These are phyloP conservation scores for Diachrysia chrysitis DNA, from an alignment of 2,888 invertebrate species.

Conservation along the genomic window DNA sequence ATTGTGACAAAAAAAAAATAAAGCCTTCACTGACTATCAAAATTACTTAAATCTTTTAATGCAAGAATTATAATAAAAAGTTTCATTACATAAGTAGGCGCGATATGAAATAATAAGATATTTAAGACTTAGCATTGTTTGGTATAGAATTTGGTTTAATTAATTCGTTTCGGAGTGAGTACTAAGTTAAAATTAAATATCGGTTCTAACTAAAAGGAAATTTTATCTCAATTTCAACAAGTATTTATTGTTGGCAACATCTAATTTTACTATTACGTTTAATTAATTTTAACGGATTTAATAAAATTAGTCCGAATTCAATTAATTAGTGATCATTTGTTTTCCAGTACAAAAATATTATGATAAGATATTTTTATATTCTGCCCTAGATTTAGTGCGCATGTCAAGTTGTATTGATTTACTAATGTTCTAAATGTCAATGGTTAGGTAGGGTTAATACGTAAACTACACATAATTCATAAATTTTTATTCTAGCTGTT, in stretches of 20 bases:
- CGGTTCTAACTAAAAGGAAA: background rate
- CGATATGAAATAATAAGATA: background rate
- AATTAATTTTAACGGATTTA: background rate
- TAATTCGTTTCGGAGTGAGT: background rate
- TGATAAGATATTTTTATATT: constrained; percentile 60
- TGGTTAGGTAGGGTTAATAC: constrained; percentile 54
- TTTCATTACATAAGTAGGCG: constrained; percentile 18
- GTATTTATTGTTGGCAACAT: background rate
- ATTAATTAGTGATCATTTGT: background rate
- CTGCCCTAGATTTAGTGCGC: constrained; percentile 87
- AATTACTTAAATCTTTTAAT: background rate
- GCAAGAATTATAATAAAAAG: background rate
- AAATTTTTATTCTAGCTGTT: too few species aligned
- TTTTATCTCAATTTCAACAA: background rate
- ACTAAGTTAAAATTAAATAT: background rate
- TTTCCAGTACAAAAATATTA: constrained; percentile 26
- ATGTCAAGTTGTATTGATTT: constrained; percentile 86
- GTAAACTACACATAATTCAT: background rate
- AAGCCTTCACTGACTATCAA: background rate
- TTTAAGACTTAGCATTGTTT: background rate
- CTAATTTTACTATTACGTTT: background rate
- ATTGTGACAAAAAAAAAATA: too few species aligned
- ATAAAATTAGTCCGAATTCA: background rate
- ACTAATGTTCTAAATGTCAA: constrained; percentile 66
- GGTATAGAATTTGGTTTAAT: background rate